Evolutionary conservation across 2,797 vertebrate genomes (phyloP).

Genomic region (Pseudocheirus occidentalis): DNA sequence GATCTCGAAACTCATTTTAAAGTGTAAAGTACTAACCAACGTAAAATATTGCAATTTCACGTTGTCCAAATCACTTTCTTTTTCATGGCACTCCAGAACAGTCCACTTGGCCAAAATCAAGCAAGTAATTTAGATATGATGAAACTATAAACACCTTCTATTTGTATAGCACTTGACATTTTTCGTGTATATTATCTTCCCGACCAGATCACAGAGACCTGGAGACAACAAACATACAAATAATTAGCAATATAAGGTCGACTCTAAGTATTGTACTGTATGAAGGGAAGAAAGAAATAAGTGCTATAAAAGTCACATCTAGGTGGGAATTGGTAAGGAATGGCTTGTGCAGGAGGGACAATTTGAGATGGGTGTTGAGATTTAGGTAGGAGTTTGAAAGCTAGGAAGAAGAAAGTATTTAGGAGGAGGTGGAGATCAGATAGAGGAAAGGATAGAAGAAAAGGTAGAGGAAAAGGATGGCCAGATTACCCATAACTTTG

Average conservation of each 20-base stretch:
- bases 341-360: background rate
- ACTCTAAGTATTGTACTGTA: background rate
- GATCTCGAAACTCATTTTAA: constrained; percentile 12
- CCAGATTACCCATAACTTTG: background rate
- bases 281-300: background rate
- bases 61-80: background rate
- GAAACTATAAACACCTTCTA: background rate
- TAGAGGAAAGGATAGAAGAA: background rate
- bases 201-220: background rate
- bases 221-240: background rate
- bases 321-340: background rate
- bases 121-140: background rate
- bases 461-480: background rate
- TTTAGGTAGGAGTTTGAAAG: background rate
- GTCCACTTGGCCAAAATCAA: background rate
- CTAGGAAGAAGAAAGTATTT: background rate
- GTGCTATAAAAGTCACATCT: background rate
- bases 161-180: background rate
- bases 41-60: background rate
- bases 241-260: background rate
- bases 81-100: background rate
- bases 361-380: background rate
- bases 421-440: background rate
- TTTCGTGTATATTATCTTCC: background rate
- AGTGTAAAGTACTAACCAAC: background rate